Evolutionary conservation across 1,140 invertebrate genomes (phyloP).

Genomic region (Bombus haemorrhoidalis): DNA sequence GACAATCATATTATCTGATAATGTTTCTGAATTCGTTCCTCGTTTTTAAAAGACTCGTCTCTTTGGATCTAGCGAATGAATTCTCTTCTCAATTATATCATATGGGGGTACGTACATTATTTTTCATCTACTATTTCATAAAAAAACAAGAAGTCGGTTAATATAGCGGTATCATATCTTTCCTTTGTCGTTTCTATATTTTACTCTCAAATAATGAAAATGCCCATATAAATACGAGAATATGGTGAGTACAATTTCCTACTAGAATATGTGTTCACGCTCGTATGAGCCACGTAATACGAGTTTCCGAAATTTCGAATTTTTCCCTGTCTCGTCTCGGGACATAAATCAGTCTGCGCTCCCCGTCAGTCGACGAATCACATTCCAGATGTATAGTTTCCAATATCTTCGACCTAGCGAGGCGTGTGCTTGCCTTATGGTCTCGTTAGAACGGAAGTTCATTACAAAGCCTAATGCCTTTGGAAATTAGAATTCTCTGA

Average conservation of each 20-base stretch:
- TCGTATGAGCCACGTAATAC: not conserved
- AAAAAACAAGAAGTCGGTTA: not conserved
- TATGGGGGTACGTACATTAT: no score
- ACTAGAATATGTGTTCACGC: no score
- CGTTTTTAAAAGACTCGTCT: no score
- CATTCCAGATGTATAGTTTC: conserved; percentile 65
- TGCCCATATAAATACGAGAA: not conserved
- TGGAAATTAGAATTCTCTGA: conserved; percentile 66
- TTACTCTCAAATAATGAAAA: not conserved
- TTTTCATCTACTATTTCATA: no score
- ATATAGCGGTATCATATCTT: not conserved
- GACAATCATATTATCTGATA: no score
- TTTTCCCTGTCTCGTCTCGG: conserved; percentile 17
- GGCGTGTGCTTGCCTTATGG: conserved; percentile 63
- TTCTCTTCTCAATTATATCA: no score
- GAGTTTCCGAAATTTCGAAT: not conserved
- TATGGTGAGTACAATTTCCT: not conserved
- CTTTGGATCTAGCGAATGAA: no score
- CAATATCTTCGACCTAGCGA: conserved; percentile 58
- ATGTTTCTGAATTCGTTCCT: no score
- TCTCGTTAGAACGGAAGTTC: conserved; percentile 63
- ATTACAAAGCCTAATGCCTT: conserved; percentile 61
- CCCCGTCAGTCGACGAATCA: conserved; percentile 41
- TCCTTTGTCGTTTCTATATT: not conserved
- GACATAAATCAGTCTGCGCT: conserved; percentile 42